A percentile compares a stretch with the other conserved stretches of the same genome.
Evolutionary conservation across 2,888 invertebrate species (phyloP).

Genomic region (Drosophila sordidula): DNA sequence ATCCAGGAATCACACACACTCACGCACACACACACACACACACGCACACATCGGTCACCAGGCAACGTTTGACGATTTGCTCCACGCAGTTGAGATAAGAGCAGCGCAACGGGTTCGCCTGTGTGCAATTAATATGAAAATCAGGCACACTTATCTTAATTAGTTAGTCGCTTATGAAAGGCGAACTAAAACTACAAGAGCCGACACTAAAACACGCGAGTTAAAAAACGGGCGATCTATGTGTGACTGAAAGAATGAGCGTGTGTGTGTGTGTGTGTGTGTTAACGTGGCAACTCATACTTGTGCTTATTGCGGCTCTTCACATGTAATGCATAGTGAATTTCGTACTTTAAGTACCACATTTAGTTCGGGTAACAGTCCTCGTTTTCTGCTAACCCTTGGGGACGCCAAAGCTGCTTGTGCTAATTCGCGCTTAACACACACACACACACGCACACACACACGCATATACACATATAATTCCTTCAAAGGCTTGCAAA

Average conservation of each 20-base stretch:
- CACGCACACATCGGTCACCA: slow-evolving; percentile 34
- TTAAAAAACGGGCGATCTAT: slow-evolving; percentile 10
- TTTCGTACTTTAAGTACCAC: slow-evolving; percentile 62
- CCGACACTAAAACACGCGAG: slow-evolving; percentile 13
- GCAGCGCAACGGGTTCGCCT: slow-evolving; percentile 66
- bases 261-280: slow-evolving; percentile 23
- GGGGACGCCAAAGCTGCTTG: slow-evolving; percentile 15
- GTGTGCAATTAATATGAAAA: slow-evolving; percentile 80
- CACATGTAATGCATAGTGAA: slow-evolving; percentile 70
- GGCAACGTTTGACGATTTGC: slow-evolving; percentile 73
- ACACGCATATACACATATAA: no score
- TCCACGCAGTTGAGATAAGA: slow-evolving; percentile 76
- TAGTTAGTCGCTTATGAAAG: slow-evolving; percentile 70
- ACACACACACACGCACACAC: no score
- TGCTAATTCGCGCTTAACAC: slow-evolving; percentile 43
- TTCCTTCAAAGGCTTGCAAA: no score
- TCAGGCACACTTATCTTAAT: slow-evolving; percentile 81
- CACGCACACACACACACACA: slow-evolving; percentile 18
- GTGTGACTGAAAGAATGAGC: slow-evolving; percentile 5
- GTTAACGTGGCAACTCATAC: slow-evolving; percentile 58
- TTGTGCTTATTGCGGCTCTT: slow-evolving; percentile 72
- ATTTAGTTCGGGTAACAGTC: slow-evolving; percentile 50
- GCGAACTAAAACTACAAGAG: slow-evolving; percentile 22
- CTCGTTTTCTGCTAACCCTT: slow-evolving; percentile 18
- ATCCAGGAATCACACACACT: slow-evolving; percentile 5